These are phyloP conservation scores for Telenomus remus DNA, from an alignment of 1,140 invertebrate genomes.

Conservation along the genomic window DNA sequence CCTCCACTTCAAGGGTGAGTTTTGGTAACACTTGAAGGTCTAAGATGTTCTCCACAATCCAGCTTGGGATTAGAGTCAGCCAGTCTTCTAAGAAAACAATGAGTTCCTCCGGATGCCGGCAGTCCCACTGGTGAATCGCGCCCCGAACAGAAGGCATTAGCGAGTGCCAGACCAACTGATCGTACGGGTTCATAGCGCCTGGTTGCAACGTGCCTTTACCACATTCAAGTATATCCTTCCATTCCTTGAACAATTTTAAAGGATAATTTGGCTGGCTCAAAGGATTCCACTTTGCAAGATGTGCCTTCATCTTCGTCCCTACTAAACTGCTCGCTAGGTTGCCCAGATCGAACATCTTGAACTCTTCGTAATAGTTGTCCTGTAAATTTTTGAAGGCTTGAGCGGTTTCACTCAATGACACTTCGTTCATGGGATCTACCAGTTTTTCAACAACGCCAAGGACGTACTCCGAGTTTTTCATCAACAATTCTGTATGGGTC, in stretches of 20 bases:
- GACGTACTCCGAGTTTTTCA: constrained; percentile 84
- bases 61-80: constrained; percentile 85
- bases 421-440: constrained; percentile 76
- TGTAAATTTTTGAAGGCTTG: constrained; percentile 85
- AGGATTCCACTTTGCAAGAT: constrained; percentile 85
- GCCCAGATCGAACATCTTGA: constrained; percentile 80
- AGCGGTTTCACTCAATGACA: constrained; percentile 84
- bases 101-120: constrained; percentile 83
- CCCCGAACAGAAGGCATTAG: constrained; percentile 89
- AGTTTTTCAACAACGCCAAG: constrained; percentile 83
- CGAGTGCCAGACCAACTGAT: constrained; percentile 90
- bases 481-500: constrained; percentile 83
- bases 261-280: constrained; percentile 80
- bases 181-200: constrained; percentile 83
- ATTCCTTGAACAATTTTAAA: constrained; percentile 81
- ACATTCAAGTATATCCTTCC: constrained; percentile 81
- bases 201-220: constrained; percentile 70
- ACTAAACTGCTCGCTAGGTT: constrained; percentile 81
- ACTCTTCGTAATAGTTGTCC: constrained; percentile 79
- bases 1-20: constrained; percentile 86
- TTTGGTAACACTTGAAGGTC: constrained; percentile 88
- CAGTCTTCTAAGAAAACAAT: constrained; percentile 88
- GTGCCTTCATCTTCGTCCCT: constrained; percentile 80
- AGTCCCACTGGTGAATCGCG: constrained; percentile 84
- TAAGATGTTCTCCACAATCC: constrained; percentile 89